Base-by-base conservation (phyloP, 2,888 invertebrate species). In the Conus canariensis region DNA sequence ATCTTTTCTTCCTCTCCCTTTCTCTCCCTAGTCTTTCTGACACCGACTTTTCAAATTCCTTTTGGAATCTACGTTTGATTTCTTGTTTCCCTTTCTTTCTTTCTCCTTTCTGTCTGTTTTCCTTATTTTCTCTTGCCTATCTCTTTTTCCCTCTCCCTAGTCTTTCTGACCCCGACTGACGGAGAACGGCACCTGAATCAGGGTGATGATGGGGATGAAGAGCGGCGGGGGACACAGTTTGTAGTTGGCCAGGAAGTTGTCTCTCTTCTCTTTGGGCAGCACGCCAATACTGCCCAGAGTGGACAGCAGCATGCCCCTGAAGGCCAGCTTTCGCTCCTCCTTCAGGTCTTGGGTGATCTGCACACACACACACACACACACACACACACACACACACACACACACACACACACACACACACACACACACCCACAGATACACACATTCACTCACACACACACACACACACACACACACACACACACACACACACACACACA, bases 191-290 rank as follows among this genome's bases (percentile, higher is more conserved):
- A 89, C 89, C 89, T 89, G 89, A 12, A 89, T 70, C 1, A 89
- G 70, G 9, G 89, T 74, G 59, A 89, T 89, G 89, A 89, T 74
- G 25, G 85, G 89, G 85, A 89, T 89, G 77, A 89, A 89, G 19
- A 89, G 85, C 0, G 89, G 89, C 0, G 89, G 89, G 8, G 89
- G 89, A 30, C 89, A 89, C 1, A 89, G 14, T 12, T 14, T 85
- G 45, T 89, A 77, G 60, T 60, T 89, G 85, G 89, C 89, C 85
- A 89, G 85, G 58, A 89, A 89, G n/a, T 85, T 58, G 64, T 89
- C 89, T 8, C 89, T 64, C 25, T 59, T 85, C 60, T 85, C 56
- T 16, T 77, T 89, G 85, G 89, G 89, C 85, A 89, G 77, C 19
- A 89, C 74, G 25, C 89, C 89, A n/a, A 89, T 67, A 58, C 70